Evolutionary conservation across 2,113 vertebrate species (phyloP), one percentile per base, ranked within the genome.

Genomic region (Hippocampus abdominalis): DNA sequence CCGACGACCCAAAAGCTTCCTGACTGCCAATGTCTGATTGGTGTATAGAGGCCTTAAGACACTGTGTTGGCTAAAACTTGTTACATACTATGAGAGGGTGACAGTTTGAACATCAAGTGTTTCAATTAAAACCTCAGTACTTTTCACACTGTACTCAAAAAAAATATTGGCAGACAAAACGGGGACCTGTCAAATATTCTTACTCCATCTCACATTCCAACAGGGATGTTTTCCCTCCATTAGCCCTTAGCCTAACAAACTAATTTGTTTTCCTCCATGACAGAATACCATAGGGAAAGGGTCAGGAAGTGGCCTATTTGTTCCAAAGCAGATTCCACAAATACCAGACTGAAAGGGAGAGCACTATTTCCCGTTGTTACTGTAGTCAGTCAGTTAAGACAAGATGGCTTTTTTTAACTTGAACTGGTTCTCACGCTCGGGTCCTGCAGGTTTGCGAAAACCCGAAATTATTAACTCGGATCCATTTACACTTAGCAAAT

Each of bases 251-350:
- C 62, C 66, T 66, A 60, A 69, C n/a, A 72, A 73, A 25, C 59
- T 79, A 68, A 73, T 72, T 80, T 73, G 71, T 76, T 75, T 73
- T 77, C 73, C 73, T 80, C 65, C 67, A 81, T 51, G 64, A 74
- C 29, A 68, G 66, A 80, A 75, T 75, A 87, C 86, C 79, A 20
- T 64, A 80, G 84, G 86, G 81, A 82, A 44, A 65, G 72, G 66
- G 87, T 83, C 90, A 89, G 91, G 91, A 92, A 91, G 88, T 87
- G 85, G 81, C 80, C 86, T 91, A 88, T 92, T 92, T 90, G 90
- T 92, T 91, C 89, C 86, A 89, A 85, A 85, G 88, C 84, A 91
- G 86, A 92, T 93, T 93, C 92, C 91, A 88, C 82, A 91, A 92
- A 93, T 93, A 91, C 91, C 91, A 91, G 76, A 90, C 84, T 82